Evolutionary conservation across 35 echinoderm and acorn worm species (phyloP), one percentile per base, ranked within the genome.

Genomic region (Stichopus chloronotus): DNA sequence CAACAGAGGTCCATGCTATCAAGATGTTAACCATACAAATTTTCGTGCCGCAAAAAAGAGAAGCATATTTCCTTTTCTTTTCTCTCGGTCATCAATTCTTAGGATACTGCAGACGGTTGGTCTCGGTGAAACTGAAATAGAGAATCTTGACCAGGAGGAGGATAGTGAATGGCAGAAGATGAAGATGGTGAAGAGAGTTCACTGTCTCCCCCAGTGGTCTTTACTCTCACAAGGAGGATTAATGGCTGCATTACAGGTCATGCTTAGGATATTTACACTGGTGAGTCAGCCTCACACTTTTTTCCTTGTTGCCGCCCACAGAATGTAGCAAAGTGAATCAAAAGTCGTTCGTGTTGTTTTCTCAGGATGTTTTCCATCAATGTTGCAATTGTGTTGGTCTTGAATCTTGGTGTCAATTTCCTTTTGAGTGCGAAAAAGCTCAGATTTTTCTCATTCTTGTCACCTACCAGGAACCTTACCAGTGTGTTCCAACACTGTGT

Each of bases 151-250:
- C 8, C 91, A 93, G 60, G 90, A 63, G 6, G 84, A 90, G 6
- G 93, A 90, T 3, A 56, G 79, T 9, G 83, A 86, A 55, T 53
- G 82, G 13, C 80, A 90, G 52, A 52, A 56, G 59, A 9, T 81
- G 24, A 91, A 78, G 14, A 72, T 84, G 21, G 43, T 83, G 30
- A 86, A 24, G 59, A 52, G 52, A 59, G 72, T 91, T 10, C 72
- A 72, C 12, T 94, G 92, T 92, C 53, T 55, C 54, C 97, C 97
- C 52, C 89, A 98, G 56, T 98, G 97, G 97, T 85, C 63, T 71
- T 91, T 98, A 3, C 87, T 98, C 65, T 98, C 97, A 68, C 97
- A 95, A 7, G 94, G 95, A 24, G 97, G 95, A 13, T 60, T 98
- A 55, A 96, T 94, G 87, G 93, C 97, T 43, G 86, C 93, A 5